Evolutionary conservation across 2,888 invertebrate species (phyloP).

Genomic region (Hololepta plana): DNA sequence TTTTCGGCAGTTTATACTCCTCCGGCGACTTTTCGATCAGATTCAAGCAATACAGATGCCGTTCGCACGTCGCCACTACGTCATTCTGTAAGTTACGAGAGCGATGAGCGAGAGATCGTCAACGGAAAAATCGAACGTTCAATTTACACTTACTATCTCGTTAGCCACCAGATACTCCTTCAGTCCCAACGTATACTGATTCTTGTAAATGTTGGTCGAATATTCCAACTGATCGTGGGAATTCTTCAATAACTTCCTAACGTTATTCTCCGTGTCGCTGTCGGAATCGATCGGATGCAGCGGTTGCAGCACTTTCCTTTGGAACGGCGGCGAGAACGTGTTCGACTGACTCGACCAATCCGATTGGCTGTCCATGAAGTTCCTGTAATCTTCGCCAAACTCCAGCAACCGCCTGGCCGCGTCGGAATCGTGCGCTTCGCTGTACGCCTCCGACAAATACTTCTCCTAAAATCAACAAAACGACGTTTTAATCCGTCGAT

Average conservation of each 20-base stretch:
- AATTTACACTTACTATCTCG: slow-evolving; percentile 22
- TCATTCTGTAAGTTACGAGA: slow-evolving; percentile 62
- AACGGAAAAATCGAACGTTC: slow-evolving; percentile 3
- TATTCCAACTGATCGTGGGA: slow-evolving; percentile 21
- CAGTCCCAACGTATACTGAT: slow-evolving; percentile 19
- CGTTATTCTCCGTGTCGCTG: slow-evolving; percentile 20
- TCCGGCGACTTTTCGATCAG: slow-evolving; percentile 22
- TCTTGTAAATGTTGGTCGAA: slow-evolving; percentile 21
- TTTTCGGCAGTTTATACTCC: slow-evolving; percentile 19
- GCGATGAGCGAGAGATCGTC: slow-evolving; percentile 11
- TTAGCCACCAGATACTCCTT: slow-evolving; percentile 20
- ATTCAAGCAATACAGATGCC: slow-evolving; percentile 64
- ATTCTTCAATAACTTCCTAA: slow-evolving; percentile 20
- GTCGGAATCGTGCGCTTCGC: slow-evolving; percentile 73
- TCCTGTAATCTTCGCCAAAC: slow-evolving; percentile 81
- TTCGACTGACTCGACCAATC: slow-evolving; percentile 70
- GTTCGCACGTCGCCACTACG: slow-evolving; percentile 67
- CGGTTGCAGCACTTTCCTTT: slow-evolving; percentile 16
- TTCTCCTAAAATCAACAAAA: slow-evolving; percentile 59
- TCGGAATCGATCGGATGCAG: slow-evolving; percentile 20
- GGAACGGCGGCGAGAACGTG: slow-evolving; percentile 28
- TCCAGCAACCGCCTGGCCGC: slow-evolving; percentile 65
- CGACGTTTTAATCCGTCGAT: neutral
- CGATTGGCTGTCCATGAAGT: slow-evolving; percentile 76
- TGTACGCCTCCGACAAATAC: slow-evolving; percentile 80